Base-by-base conservation (phyloP, 2,797 vertebrate species). In the Phoxinus dragarum region DNA sequence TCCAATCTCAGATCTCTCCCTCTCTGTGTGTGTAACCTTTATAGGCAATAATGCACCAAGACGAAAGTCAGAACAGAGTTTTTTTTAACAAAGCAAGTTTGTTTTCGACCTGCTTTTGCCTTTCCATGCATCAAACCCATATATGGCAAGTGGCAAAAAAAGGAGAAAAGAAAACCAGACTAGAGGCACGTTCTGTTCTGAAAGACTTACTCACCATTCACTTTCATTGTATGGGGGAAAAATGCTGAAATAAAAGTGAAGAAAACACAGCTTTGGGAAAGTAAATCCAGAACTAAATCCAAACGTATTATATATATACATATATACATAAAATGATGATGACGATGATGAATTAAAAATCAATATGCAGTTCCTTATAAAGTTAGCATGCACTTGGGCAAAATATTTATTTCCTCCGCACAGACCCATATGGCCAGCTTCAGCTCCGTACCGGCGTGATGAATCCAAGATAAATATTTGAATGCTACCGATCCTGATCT, bases 1-100 rank as follows among this genome's bases (percentile, higher is more conserved):
- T 81, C 71, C 66, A 88, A 86, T 85, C 67, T 85, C 78, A 84
- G 78, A 89, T 82, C 68, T 74, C 21, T 49, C 17, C 47, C 21
- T 64, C 11, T 40, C 14, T 42, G 5, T 4, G 9, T 67, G 40
- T 72, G 67, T 36, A 80, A 80, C 78, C n/a, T 79, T 82, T 56
- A 78, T 47, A 78, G 64, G 27, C 27, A 78, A 59, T 52, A 69
- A 84, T 71, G n/a, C 49, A 40, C 44, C 11, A 1, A 42, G 4
- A 68, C 68, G 14, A 77, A 84, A 21, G 36, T 49, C 34, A 69
- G 49, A 81, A 71, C 23, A 42, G 23, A 42, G 3, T 34, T 80
- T 44, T 76, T 77, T n/a, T n/a, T 27, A 5, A 76, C 11, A n/a
- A 77, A 75, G 2, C 6, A 82, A 23, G 54, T 61, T 73, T 2